These are phyloP conservation scores for Macrotrachela quadricornifera DNA, from an alignment of 1,140 invertebrate species.

Conservation along the genomic window DNA sequence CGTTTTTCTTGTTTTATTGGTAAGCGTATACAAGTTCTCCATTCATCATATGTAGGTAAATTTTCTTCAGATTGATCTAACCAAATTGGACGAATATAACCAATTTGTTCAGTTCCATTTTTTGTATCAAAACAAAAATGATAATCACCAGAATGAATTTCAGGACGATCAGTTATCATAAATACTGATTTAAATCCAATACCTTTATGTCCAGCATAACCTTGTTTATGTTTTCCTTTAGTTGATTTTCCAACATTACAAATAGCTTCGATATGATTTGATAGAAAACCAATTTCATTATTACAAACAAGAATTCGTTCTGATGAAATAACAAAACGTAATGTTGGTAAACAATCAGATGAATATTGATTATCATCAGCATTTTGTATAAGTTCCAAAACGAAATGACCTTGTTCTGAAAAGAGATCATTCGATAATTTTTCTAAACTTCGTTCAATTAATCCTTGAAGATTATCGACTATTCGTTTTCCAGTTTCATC, in stretches of 20 bases:
- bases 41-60: slow-evolving; percentile 9
- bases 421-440: slow-evolving; percentile 28
- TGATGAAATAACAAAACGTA: slow-evolving; percentile 18
- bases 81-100: slow-evolving; percentile 23
- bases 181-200: slow-evolving; percentile 33
- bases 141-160: slow-evolving; percentile 29
- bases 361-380: slow-evolving; percentile 30
- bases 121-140: slow-evolving; percentile 25
- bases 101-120: slow-evolving; percentile 14
- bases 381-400: slow-evolving; percentile 27
- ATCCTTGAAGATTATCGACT: slow-evolving; percentile 8
- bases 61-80: neutral
- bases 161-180: slow-evolving; percentile 22
- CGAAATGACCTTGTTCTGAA: slow-evolving; percentile 30
- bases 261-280: slow-evolving; percentile 23
- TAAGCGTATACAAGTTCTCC: slow-evolving; percentile 21
- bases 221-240: slow-evolving; percentile 26
- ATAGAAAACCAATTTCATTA: slow-evolving; percentile 27
- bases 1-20: slow-evolving; percentile 17
- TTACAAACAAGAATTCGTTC: slow-evolving; percentile 19
- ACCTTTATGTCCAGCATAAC: slow-evolving; percentile 30
- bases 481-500: slow-evolving; percentile 5
- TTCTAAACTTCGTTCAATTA: slow-evolving; percentile 11
- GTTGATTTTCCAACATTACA: slow-evolving; percentile 30
- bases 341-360: slow-evolving; percentile 14